phyloP scores from a whole-genome alignment of 2,113 vertebrate species.

The Podocnemis expansa region DNA sequence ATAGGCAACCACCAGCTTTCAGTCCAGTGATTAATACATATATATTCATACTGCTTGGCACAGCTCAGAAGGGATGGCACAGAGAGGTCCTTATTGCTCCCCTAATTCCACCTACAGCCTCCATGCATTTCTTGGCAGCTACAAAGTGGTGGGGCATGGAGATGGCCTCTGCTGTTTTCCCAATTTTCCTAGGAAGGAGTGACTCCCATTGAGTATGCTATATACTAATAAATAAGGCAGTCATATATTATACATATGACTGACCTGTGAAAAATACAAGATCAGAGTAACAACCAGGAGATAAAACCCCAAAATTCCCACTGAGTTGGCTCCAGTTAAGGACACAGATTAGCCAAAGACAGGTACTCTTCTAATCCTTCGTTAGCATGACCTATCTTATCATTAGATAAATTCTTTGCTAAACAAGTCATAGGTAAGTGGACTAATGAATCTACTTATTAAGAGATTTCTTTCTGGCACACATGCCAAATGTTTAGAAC shows the following conservation, averaged over 20 bases:
- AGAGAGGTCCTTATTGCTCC: neutral
- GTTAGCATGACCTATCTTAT: neutral
- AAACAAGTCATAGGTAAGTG: neutral
- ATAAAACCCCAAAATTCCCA: neutral
- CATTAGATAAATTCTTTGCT: neutral
- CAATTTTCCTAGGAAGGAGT: neutral
- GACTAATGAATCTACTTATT: neutral
- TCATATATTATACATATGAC: neutral
- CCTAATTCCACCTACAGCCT: neutral
- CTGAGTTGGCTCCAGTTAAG: neutral
- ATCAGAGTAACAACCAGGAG: neutral
- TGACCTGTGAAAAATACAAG: neutral
- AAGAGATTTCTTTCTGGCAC: neutral
- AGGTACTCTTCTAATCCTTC: neutral
- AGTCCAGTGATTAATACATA: neutral
- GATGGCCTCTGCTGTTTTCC: neutral
- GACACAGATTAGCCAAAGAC: neutral
- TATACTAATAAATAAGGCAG: neutral
- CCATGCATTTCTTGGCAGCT: neutral
- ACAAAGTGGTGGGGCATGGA: neutral
- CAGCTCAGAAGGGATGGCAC: neutral
- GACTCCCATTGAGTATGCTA: neutral
- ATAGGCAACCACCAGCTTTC: neutral
- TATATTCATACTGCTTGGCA: neutral
- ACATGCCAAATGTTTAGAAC: neutral